Percentiles rank a stretch among this genome's conserved stretches.
phyloP scores from a whole-genome alignment of 2,797 vertebrate genomes.

The Anomalospiza imberbis region DNA sequence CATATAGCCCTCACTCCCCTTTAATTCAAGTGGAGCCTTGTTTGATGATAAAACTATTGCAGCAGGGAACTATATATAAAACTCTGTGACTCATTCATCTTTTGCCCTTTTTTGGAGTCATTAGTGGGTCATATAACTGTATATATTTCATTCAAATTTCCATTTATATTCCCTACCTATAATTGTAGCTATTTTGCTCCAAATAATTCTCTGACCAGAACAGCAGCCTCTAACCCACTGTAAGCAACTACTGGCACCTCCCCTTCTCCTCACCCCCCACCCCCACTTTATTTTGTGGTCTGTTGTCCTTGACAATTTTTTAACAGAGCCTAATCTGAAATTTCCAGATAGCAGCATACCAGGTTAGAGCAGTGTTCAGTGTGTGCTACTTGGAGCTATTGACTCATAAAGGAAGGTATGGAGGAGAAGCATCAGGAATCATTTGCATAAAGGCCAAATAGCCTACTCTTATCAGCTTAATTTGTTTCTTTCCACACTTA shows the following conservation, averaged over 20 bases:
- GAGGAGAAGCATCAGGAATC: not conserved
- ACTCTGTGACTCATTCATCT: not conserved
- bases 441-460: not conserved
- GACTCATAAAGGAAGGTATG: not conserved
- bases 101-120: conserved; percentile 12
- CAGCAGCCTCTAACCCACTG: not conserved
- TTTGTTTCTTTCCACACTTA: not conserved
- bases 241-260: not conserved
- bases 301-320: not conserved
- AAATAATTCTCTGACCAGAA: not conserved
- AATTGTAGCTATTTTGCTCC: not conserved
- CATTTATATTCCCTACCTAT: not conserved
- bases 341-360: not conserved
- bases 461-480: not conserved
- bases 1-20: not conserved
- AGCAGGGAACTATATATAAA: conserved; percentile 31
- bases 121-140: conserved; percentile 16
- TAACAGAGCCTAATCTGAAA: not conserved
- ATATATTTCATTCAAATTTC: conserved; percentile 22
- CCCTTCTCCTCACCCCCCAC: too few species aligned
- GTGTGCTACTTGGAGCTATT: not conserved
- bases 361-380: not conserved
- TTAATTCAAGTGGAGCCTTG: not conserved
- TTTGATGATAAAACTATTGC: not conserved
- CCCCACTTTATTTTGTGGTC: not conserved